These are phyloP conservation scores for Mormyrus proboscirostris DNA, from an alignment of 2,797 vertebrate species.

Conservation along the genomic window DNA sequence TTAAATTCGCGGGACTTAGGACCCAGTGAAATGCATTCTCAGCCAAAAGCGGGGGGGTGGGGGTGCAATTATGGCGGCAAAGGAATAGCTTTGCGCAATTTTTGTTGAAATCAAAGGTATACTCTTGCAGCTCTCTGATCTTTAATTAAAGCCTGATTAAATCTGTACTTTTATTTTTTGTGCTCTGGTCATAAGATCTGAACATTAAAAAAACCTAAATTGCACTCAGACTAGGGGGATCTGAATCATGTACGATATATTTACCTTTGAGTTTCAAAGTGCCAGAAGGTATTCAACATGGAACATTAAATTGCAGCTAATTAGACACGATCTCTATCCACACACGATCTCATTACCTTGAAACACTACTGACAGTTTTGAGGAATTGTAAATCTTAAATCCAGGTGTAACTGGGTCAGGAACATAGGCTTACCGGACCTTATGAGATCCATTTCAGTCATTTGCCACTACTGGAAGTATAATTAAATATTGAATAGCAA, in stretches of 20 bases:
- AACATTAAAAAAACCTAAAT: not conserved
- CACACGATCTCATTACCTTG: not conserved
- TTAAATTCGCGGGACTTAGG: not conserved
- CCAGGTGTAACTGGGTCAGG: not conserved
- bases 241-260: not conserved
- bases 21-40: not conserved
- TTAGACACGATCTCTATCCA: not conserved
- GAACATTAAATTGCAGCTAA: not conserved
- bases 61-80: not conserved
- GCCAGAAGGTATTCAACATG: not conserved
- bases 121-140: not conserved
- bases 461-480: not conserved
- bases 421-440: not conserved
- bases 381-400: not conserved
- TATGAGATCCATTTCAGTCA: not conserved
- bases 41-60: not conserved
- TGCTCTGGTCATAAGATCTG: not conserved
- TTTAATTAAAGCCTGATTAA: not conserved
- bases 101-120: not conserved
- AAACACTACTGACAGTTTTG: not conserved
- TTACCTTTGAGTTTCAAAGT: not conserved
- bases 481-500: not conserved
- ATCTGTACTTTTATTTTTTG: not conserved
- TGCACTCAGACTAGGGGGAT: not conserved
- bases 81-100: not conserved